These are phyloP conservation scores for Linyphia triangularis DNA, from an alignment of 2,888 invertebrate genomes.

Conservation along the genomic window DNA sequence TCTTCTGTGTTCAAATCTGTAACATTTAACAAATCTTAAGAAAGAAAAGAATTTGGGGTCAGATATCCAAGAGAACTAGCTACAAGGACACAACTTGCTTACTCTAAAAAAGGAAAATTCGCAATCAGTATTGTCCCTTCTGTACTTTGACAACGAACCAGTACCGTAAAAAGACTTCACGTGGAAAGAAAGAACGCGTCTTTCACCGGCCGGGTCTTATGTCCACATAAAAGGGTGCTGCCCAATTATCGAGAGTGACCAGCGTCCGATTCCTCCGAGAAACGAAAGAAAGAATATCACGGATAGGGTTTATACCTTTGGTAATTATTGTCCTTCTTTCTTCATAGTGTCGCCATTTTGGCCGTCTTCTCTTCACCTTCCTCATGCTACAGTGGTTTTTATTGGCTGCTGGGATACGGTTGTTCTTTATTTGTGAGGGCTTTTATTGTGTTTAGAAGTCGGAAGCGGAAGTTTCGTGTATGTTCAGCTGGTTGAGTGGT, in stretches of 20 bases:
- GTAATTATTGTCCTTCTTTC: constrained; percentile 40
- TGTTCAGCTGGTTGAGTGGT: background rate
- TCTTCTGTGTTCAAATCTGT: no score
- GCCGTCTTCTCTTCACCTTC: constrained; percentile 10
- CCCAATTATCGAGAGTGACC: constrained; percentile 63
- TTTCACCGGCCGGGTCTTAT: constrained; percentile 14
- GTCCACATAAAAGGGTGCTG: constrained; percentile 42
- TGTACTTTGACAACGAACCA: constrained; percentile 9
- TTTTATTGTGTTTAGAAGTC: background rate
- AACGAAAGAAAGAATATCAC: background rate
- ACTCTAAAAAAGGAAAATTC: background rate
- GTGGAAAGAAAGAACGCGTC: background rate
- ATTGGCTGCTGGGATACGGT: constrained; percentile 28
- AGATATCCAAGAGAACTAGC: no score
- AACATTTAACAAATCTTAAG: no score
- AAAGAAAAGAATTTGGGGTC: background rate
- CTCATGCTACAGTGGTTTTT: constrained; percentile 26
- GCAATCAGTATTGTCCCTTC: constrained; percentile 7
- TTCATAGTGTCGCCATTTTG: constrained; percentile 21
- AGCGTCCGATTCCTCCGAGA: constrained; percentile 7
- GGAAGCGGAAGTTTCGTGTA: background rate
- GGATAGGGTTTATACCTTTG: constrained; percentile 31
- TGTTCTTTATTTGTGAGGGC: no score
- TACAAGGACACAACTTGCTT: background rate
- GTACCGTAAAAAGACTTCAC: background rate